These are phyloP conservation scores for Baryphthengus martii DNA, from an alignment of 2,113 vertebrate genomes.

Conservation along the genomic window DNA sequence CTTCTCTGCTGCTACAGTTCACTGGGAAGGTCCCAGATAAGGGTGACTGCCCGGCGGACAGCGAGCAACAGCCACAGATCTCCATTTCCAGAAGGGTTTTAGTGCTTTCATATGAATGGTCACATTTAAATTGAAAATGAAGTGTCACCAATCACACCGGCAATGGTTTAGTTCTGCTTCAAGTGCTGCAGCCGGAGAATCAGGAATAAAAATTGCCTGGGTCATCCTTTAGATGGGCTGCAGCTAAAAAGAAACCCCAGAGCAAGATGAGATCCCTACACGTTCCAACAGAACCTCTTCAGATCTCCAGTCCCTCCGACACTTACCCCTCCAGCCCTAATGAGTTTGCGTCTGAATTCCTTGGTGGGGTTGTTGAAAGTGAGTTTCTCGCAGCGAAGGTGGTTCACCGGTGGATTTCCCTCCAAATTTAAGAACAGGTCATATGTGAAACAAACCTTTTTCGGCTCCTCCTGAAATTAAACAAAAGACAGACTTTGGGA, in stretches of 20 bases:
- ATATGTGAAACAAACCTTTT: slow-evolving; percentile 95
- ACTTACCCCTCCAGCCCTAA: slow-evolving; percentile 95
- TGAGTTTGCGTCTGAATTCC: slow-evolving; percentile 95
- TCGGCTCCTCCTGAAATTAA: slow-evolving; percentile 88
- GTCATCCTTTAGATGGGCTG: background rate
- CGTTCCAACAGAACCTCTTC: background rate
- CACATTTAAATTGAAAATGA: background rate
- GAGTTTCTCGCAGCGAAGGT: slow-evolving; percentile 97
- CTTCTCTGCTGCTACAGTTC: background rate
- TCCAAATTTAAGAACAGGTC: slow-evolving; percentile 98
- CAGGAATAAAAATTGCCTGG: background rate
- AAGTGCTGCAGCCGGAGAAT: background rate
- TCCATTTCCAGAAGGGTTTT: background rate
- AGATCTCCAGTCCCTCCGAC: background rate
- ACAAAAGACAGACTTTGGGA: background rate
- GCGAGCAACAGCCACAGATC: background rate
- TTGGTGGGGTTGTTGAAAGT: slow-evolving; percentile 99
- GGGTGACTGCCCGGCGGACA: background rate
- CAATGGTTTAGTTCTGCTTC: background rate
- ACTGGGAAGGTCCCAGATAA: background rate
- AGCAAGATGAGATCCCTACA: background rate
- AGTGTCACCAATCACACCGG: background rate
- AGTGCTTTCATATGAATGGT: background rate
- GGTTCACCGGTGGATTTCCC: slow-evolving; percentile 97
- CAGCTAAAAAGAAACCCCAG: background rate